Conservation (phyloP, 2,113 vertebrate species). For the Cynopterus brachyotis region DNA sequence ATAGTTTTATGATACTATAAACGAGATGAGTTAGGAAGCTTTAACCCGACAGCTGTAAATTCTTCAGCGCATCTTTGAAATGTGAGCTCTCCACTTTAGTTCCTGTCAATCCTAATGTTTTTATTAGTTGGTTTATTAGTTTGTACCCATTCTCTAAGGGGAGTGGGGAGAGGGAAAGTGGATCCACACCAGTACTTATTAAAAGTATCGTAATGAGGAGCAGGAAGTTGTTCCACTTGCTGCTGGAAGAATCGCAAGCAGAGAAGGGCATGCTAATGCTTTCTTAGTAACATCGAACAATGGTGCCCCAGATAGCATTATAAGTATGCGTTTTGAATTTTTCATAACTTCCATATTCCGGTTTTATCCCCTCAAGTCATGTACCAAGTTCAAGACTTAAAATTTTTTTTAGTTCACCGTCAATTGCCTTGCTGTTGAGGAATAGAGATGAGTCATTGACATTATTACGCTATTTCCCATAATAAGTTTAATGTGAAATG, state of each 20-base stretch:
- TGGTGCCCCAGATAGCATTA: neutral
- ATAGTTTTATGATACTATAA: neutral
- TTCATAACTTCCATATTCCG: neutral
- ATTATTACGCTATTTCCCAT: neutral
- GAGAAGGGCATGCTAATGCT: neutral
- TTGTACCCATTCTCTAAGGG: neutral
- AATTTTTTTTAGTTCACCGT: neutral
- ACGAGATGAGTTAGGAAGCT: neutral
- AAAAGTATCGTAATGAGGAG: neutral
- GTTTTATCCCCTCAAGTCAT: conserved; percentile 36
- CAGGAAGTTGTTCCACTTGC: neutral
- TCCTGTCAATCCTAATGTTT: neutral
- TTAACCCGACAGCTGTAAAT: neutral
- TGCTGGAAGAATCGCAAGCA: neutral
- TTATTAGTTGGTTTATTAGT: neutral
- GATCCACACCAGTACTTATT: neutral
- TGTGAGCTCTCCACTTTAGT: neutral
- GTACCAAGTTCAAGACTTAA: conserved; percentile 7
- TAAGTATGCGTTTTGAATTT: conserved; percentile 13
- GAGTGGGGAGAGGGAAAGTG: neutral
- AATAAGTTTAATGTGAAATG: conserved; percentile 41
- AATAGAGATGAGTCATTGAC: neutral
- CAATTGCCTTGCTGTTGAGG: conserved; percentile 45
- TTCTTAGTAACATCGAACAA: neutral
- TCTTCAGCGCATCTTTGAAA: neutral